Evolutionary conservation across 2,797 vertebrate genomes (phyloP).

Genomic region (Ctenopoma kingsleyae): DNA sequence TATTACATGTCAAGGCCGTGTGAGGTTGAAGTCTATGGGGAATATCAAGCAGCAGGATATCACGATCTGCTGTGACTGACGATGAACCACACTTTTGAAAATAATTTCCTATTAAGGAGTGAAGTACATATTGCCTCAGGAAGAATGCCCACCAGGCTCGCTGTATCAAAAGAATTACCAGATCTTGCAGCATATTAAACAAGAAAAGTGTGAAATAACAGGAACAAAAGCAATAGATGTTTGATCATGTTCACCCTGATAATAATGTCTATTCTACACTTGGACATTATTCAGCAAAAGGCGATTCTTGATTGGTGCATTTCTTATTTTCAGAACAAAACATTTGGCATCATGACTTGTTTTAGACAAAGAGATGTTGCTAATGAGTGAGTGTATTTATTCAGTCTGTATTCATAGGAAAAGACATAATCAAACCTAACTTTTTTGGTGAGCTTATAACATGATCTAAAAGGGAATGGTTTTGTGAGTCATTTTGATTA

Average conservation of each 20-base stretch:
- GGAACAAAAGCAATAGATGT: constrained; percentile 52
- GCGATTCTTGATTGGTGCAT: not conserved
- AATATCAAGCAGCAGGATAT: constrained; percentile 39
- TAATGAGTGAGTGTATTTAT: not conserved
- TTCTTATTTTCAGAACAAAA: constrained; percentile 1
- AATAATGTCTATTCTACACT: constrained; percentile 12
- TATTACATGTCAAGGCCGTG: constrained; percentile 41
- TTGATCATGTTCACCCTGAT: constrained; percentile 23
- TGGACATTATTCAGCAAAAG: constrained; percentile 18
- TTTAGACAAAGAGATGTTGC: not conserved
- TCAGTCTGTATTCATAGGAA: not conserved
- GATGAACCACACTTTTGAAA: constrained; percentile 68
- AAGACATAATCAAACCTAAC: not conserved
- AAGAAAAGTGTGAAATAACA: constrained; percentile 51
- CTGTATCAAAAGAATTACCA: constrained; percentile 59
- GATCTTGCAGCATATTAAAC: constrained; percentile 46
- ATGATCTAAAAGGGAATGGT: constrained; percentile 16
- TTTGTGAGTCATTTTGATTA: constrained; percentile 51
- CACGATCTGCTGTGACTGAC: constrained; percentile 52
- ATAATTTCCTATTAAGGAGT: constrained; percentile 72
- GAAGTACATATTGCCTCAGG: constrained; percentile 51
- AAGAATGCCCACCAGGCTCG: constrained; percentile 54
- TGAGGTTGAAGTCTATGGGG: constrained; percentile 49
- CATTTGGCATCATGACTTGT: not conserved
- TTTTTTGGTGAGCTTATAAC: constrained; percentile 19